phyloP scores from a whole-genome alignment of 2,888 invertebrate genomes.

The Zygaena filipendulae region DNA sequence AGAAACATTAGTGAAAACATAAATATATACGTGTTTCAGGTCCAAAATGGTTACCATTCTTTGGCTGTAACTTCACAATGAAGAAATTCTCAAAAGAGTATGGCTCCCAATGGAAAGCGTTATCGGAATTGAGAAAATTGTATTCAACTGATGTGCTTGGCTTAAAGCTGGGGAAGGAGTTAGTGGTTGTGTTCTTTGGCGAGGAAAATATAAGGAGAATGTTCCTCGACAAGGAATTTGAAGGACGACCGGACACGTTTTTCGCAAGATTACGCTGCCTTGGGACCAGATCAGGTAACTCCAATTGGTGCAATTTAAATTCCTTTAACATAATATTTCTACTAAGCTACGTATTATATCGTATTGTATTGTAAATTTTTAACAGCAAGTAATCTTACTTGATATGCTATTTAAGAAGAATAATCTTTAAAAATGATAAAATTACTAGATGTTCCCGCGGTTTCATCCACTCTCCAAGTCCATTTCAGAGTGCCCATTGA shows the following conservation, averaged over 20 bases:
- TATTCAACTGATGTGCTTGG: conserved; percentile 75
- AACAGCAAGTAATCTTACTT: not conserved
- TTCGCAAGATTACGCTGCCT: conserved; percentile 74
- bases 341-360: not conserved
- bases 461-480: too few relatives aligned
- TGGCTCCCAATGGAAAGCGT: conserved; percentile 68
- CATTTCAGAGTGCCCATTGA: too few relatives aligned
- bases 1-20: too few relatives aligned
- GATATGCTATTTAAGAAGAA: not conserved
- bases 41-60: conserved; percentile 49
- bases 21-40: too few relatives aligned
- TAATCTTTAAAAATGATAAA: conserved; percentile 1
- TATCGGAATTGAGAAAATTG: conserved; percentile 62
- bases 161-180: conserved; percentile 71
- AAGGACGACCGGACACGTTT: conserved; percentile 77
- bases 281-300: conserved; percentile 72
- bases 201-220: conserved; percentile 71
- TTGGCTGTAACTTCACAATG: conserved; percentile 37
- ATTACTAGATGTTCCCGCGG: too few relatives aligned
- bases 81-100: conserved; percentile 27
- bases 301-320: too few relatives aligned
- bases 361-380: not conserved
- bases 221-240: conserved; percentile 71
- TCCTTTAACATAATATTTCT: too few relatives aligned
- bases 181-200: conserved; percentile 71